Conservation (phyloP, 1,140 invertebrate genomes). For the Lepidostoma basale region DNA sequence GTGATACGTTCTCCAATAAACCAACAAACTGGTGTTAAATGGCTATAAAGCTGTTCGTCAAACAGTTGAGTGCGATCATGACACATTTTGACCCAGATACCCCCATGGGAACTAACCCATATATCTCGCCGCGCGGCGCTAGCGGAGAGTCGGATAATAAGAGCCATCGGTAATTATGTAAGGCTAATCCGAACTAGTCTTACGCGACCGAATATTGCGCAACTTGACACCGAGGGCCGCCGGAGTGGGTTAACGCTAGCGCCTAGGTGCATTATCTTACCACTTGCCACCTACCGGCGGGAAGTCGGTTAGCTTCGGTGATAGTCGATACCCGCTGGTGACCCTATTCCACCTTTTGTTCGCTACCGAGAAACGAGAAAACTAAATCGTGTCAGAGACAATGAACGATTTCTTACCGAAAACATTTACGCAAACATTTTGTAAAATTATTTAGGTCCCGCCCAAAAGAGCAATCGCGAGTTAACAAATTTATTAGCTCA, state of each 20-base stretch:
- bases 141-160: too few species aligned
- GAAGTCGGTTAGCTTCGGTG: conserved; percentile 12
- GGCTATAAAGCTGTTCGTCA: too few species aligned
- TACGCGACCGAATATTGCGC: conserved; percentile 24
- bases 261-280: neutral
- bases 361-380: neutral
- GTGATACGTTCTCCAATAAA: too few species aligned
- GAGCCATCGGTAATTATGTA: conserved; percentile 10
- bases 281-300: neutral
- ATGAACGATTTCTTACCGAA: conserved; percentile 12
- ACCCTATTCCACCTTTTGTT: conserved; percentile 23
- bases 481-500: too few species aligned
- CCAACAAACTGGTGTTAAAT: too few species aligned
- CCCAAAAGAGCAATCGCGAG: neutral
- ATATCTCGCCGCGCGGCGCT: too few species aligned
- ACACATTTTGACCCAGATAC: too few species aligned
- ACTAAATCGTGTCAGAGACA: conserved; percentile 10
- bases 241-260: neutral
- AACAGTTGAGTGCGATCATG: too few species aligned
- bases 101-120: too few species aligned
- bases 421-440: neutral
- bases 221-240: neutral
- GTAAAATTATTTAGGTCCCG: neutral
- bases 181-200: conserved; percentile 11
- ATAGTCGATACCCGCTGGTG: conserved; percentile 8